Conservation (phyloP, 2,113 vertebrate genomes). For the Gobius niger region DNA sequence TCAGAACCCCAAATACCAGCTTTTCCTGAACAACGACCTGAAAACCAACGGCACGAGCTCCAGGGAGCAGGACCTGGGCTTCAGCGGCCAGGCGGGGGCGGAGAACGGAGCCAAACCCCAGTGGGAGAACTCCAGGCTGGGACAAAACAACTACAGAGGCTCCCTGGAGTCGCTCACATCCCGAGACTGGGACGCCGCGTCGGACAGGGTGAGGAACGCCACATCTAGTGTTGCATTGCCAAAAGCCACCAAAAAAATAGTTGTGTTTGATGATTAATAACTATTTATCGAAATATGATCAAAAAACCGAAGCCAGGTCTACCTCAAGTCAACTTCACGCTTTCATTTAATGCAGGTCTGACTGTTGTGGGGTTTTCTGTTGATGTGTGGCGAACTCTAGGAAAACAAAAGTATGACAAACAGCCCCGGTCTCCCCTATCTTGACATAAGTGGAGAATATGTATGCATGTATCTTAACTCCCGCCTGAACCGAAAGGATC, state of each 20-base stretch:
- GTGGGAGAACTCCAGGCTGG: constrained; percentile 58
- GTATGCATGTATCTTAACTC: too few relatives aligned
- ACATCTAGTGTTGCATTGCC: too few relatives aligned
- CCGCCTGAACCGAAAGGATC: too few relatives aligned
- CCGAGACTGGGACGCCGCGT: constrained; percentile 70
- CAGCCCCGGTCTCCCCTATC: too few relatives aligned
- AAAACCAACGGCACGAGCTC: constrained; percentile 57
- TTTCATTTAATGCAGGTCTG: too few relatives aligned
- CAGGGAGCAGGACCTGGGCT: constrained; percentile 40
- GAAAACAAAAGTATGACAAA: too few relatives aligned
- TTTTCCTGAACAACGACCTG: constrained; percentile 59
- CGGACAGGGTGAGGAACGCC: constrained; percentile 66
- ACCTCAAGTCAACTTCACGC: too few relatives aligned
- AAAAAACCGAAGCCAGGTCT: not conserved
- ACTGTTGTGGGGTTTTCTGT: too few relatives aligned
- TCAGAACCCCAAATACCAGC: constrained; percentile 75
- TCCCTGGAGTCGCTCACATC: constrained; percentile 76
- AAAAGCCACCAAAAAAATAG: too few relatives aligned
- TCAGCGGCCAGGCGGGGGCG: constrained; percentile 12
- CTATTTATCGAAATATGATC: not conserved
- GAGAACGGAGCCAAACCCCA: constrained; percentile 55
- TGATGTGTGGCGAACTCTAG: too few relatives aligned
- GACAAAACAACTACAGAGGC: constrained; percentile 49
- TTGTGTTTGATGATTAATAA: not conserved
- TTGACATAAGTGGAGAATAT: too few relatives aligned